Evolutionary conservation across 2,888 invertebrate genomes (phyloP).

Genomic region (Lasioglossum figueresi): DNA sequence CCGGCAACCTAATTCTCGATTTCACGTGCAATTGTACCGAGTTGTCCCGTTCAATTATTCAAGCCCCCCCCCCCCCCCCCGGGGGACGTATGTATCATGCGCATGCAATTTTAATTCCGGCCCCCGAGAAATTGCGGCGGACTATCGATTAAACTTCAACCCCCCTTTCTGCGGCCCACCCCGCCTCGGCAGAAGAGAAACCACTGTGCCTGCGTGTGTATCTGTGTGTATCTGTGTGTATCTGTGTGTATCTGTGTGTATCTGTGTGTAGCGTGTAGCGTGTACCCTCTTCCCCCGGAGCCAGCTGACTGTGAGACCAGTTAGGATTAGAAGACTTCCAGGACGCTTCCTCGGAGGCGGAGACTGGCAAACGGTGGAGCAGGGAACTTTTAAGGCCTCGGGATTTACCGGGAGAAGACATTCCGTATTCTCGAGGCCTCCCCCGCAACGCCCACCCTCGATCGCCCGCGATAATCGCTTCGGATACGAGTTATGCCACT

Average conservation of each 20-base stretch:
- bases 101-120: slow-evolving; percentile 57
- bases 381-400: slow-evolving; percentile 50
- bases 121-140: slow-evolving; percentile 46
- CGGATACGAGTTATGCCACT: neutral
- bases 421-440: neutral
- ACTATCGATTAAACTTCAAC: slow-evolving; percentile 59
- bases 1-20: slow-evolving; percentile 29
- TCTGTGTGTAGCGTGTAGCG: too few relatives aligned
- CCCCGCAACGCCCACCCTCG: neutral
- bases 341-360: slow-evolving; percentile 13
- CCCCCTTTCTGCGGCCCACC: neutral
- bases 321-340: slow-evolving; percentile 47
- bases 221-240: neutral
- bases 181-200: neutral
- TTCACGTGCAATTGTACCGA: slow-evolving; percentile 34
- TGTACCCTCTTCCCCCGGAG: slow-evolving; percentile 4
- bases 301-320: slow-evolving; percentile 29
- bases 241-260: neutral
- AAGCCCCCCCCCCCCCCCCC: neutral
- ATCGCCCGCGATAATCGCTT: slow-evolving; percentile 11
- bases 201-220: neutral
- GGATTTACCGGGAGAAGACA: slow-evolving; percentile 21
- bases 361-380: slow-evolving; percentile 27
- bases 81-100: neutral
- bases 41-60: slow-evolving; percentile 41